phyloP scores from a whole-genome alignment of 2,888 invertebrate species.

The Chrysolina haemoptera region DNA sequence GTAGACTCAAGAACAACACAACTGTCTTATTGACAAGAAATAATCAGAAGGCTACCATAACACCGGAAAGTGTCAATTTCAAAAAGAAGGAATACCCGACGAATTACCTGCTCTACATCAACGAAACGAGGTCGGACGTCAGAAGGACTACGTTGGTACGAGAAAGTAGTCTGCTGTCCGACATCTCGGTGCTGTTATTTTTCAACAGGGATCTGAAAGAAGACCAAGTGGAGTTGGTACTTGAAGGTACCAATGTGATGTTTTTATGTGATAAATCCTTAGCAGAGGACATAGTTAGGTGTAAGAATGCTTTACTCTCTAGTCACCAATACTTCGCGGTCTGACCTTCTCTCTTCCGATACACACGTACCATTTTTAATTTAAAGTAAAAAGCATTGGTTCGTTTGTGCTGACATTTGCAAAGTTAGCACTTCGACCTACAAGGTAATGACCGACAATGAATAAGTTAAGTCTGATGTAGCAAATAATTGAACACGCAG shows the following conservation, averaged over 20 bases:
- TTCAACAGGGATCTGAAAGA: conserved; percentile 60
- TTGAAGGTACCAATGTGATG: conserved; percentile 65
- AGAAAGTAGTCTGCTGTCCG: conserved; percentile 75
- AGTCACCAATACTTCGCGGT: conserved; percentile 62
- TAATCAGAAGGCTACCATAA: conserved; percentile 74
- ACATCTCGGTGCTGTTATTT: conserved; percentile 75
- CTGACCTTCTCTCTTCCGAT: no score
- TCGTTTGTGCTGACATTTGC: no score
- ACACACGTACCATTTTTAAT: no score
- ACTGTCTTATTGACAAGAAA: conserved; percentile 72
- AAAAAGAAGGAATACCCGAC: conserved; percentile 69
- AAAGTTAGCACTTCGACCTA: no score
- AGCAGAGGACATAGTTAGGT: conserved; percentile 65
- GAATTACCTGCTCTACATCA: conserved; percentile 73
- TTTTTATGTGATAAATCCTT: conserved; percentile 68
- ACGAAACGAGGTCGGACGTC: conserved; percentile 73
- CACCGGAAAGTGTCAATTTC: conserved; percentile 78
- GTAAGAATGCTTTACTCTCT: conserved; percentile 60
- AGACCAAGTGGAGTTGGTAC: conserved; percentile 61
- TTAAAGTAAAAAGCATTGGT: no score
- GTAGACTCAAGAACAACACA: conserved; percentile 61
- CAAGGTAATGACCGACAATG: no score
- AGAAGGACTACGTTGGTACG: conserved; percentile 73
- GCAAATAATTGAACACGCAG: no score
- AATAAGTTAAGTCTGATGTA: no score